Evolutionary conservation across 1,140 invertebrate genomes (phyloP).

Genomic region (Triops longicaudatus): DNA sequence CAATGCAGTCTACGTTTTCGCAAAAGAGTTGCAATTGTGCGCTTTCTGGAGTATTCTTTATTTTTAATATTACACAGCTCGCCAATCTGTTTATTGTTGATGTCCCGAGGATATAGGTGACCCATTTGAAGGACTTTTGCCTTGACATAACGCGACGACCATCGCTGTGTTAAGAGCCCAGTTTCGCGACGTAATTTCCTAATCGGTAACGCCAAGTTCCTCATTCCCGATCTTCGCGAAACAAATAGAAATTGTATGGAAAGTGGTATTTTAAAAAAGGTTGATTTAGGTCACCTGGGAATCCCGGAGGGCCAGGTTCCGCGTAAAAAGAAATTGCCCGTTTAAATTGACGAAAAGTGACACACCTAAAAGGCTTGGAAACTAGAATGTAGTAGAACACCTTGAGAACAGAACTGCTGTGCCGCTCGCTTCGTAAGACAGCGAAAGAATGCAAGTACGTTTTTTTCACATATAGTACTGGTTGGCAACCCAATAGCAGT

Average conservation of each 20-base stretch:
- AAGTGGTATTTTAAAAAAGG: no score
- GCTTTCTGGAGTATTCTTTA: not conserved
- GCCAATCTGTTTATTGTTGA: not conserved
- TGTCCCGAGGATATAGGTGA: conserved; percentile 6
- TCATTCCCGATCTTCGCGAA: not conserved
- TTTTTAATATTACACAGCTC: not conserved
- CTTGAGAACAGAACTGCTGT: not conserved
- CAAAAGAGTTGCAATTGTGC: no score
- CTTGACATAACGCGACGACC: not conserved
- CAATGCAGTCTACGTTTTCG: no score
- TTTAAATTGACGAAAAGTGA: not conserved
- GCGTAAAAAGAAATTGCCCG: not conserved
- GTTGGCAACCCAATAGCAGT: not conserved
- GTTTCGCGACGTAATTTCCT: not conserved
- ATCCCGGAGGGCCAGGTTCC: not conserved
- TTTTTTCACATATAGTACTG: not conserved
- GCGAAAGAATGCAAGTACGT: no score
- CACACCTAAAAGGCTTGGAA: not conserved
- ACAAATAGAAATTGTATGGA: not conserved
- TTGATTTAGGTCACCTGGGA: not conserved
- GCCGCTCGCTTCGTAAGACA: no score
- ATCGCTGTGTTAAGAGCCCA: not conserved
- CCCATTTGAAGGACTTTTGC: not conserved
- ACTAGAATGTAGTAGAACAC: not conserved
- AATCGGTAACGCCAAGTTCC: not conserved